These are phyloP conservation scores for Hemistola chrysoprasaria DNA, from an alignment of 2,888 invertebrate species.

Conservation along the genomic window DNA sequence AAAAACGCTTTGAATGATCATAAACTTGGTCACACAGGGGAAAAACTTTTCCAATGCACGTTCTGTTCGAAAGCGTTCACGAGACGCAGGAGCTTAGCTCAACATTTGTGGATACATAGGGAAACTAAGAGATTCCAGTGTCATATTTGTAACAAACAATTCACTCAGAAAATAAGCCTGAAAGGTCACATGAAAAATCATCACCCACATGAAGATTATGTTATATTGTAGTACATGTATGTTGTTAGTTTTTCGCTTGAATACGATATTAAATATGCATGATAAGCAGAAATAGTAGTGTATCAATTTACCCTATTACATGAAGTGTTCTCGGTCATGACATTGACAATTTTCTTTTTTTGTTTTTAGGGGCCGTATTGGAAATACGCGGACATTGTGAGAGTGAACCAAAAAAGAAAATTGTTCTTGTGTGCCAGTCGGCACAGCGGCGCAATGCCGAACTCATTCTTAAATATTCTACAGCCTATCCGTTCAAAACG, in stretches of 20 bases:
- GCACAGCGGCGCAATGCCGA: conserved; percentile 73
- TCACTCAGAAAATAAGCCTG: conserved; percentile 66
- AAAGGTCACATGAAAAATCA: conserved; percentile 47
- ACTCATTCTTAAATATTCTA: conserved; percentile 64
- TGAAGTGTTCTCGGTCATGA: conserved; percentile 39
- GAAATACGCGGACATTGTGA: conserved; percentile 67
- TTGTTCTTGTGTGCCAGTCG: conserved; percentile 69
- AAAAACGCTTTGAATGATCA: conserved; percentile 61
- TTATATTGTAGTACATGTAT: conserved; percentile 2
- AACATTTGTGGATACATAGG: conserved; percentile 70
- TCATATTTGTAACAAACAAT: conserved; percentile 57
- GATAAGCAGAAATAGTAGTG: conserved; percentile 15
- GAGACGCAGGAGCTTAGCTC: conserved; percentile 65
- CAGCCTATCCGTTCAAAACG: conserved; percentile 72
- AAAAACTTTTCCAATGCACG: conserved; percentile 65
- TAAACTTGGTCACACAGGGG: conserved; percentile 70
- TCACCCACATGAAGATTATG: conserved; percentile 12
- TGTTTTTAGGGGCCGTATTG: conserved; percentile 77
- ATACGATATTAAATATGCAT: conserved; percentile 28
- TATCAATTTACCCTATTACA: conserved; percentile 22
- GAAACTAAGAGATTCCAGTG: conserved; percentile 61
- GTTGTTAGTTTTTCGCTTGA: conserved; percentile 4
- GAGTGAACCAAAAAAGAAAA: conserved; percentile 67
- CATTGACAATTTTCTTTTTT: conserved; percentile 74
- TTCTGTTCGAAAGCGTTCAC: conserved; percentile 75